Evolutionary conservation across 2,888 invertebrate genomes (phyloP).

Genomic region (Pristionchus mayeri): DNA sequence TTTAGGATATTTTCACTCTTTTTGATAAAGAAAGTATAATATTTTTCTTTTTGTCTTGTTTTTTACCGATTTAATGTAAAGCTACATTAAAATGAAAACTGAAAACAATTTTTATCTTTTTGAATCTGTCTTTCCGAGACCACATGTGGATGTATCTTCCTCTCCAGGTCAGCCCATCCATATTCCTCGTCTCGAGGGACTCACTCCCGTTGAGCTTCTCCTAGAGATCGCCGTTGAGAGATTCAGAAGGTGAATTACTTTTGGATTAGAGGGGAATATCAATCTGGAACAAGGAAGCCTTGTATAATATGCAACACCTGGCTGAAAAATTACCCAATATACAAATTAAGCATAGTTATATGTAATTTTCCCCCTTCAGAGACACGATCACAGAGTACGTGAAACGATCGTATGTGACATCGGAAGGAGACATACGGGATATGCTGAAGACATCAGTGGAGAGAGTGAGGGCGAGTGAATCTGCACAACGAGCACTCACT

Average conservation of each 20-base stretch:
- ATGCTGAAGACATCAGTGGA: slow-evolving; percentile 10
- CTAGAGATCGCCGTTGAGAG: slow-evolving; percentile 45
- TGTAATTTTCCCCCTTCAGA: neutral
- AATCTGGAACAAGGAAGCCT: too few relatives aligned
- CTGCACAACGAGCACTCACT: neutral
- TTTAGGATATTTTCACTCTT: too few relatives aligned
- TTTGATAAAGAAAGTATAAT: too few relatives aligned
- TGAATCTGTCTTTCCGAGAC: too few relatives aligned
- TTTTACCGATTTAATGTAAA: neutral
- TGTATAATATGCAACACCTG: too few relatives aligned
- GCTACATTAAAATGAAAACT: neutral
- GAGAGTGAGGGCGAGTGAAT: neutral
- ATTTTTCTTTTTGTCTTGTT: too few relatives aligned
- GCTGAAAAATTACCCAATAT: too few relatives aligned
- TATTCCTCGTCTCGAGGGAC: slow-evolving; percentile 44
- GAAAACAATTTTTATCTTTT: too few relatives aligned
- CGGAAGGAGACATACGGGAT: neutral
- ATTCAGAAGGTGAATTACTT: slow-evolving; percentile 45
- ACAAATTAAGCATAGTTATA: too few relatives aligned
- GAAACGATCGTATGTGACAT: neutral
- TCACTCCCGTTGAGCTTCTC: slow-evolving; percentile 17
- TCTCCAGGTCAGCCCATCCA: slow-evolving; percentile 22
- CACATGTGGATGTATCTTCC: neutral
- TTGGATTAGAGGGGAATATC: too few relatives aligned
- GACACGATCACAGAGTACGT: neutral